Conservation (phyloP, 2,888 invertebrate genomes). For the Torymus texanus region DNA sequence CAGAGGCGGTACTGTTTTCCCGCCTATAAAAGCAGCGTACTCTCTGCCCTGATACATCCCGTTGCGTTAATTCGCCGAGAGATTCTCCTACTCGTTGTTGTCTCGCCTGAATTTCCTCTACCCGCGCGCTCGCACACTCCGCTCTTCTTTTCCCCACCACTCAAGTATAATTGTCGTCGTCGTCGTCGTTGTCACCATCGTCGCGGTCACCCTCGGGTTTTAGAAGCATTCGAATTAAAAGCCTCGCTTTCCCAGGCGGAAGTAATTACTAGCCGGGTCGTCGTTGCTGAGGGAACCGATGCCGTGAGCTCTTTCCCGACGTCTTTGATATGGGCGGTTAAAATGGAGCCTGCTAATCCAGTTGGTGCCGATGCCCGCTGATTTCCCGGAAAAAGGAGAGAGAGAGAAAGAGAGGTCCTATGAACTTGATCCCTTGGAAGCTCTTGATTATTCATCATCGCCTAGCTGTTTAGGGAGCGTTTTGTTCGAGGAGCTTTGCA, state of each 20-base stretch:
- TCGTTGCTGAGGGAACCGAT: conserved; percentile 4
- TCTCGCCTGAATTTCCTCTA: conserved; percentile 58
- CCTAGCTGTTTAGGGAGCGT: not conserved
- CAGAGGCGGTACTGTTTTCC: conserved; percentile 39
- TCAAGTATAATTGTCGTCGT: conserved; percentile 67
- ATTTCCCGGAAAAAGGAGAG: conserved; percentile 24
- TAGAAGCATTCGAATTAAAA: conserved; percentile 66
- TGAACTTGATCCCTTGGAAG: too few relatives aligned
- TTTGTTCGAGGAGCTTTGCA: not conserved
- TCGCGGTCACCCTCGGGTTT: conserved; percentile 59
- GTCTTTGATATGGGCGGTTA: conserved; percentile 53
- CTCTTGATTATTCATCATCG: conserved; percentile 40
- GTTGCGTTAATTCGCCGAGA: conserved; percentile 65
- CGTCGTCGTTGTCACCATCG: conserved; percentile 31
- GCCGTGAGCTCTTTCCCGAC: not conserved
- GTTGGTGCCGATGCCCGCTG: conserved; percentile 50
- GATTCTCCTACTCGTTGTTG: not conserved
- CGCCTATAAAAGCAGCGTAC: conserved; percentile 32
- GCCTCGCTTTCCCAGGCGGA: conserved; percentile 60
- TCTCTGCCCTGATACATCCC: conserved; percentile 65
- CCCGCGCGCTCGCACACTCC: not conserved
- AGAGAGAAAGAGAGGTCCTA: not conserved
- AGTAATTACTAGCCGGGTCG: conserved; percentile 59
- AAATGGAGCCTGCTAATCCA: conserved; percentile 52
- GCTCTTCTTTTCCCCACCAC: not conserved